Evolutionary conservation across 2,888 invertebrate genomes (phyloP), one percentile per base, ranked within the genome.

Genomic region (Candidula unifasciata): DNA sequence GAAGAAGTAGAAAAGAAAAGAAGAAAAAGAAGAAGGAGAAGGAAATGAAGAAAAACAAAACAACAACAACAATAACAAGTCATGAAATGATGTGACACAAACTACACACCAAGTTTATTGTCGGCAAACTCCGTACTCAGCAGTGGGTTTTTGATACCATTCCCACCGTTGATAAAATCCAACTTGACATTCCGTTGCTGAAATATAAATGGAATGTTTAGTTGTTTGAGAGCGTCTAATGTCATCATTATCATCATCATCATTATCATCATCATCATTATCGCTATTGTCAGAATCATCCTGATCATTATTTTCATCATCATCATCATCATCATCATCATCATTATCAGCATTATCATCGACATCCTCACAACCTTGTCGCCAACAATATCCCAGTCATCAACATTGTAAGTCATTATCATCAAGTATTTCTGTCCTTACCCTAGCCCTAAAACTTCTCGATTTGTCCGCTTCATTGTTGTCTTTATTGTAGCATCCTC

Each of bases 81-180:
- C 8, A 13, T n/a, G 3, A 3, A 60, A 24, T 24, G 21, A n/a
- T 24, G 10, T 24, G n/a, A 68, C 27, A 68, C 13, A n/a, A 3
- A 68, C 35, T 2, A 77, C 82, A 60, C 30, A 83, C 83, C 83
- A 64, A 83, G 35, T 69, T 83, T 83, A 30, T 79, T 83, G 69
- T 79, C 73, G 2, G 60, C 60, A 69, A 83, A 83, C 0, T 83
- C 83, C 10, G 77, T 77, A 69, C 73, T 79, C 18, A 90, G 86
- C 21, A 91, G 69, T 1, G 91, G 91, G 80, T 92, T 92, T 86
- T 91, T 92, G 80, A 92, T 89, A 18, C 91, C 91, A 78, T 87
- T 89, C 0, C 91, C 91, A 3, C 90, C 90, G 84, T 92, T 92
- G 33, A 92, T 89, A 18, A 88, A 71, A 78, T 91, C 91, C n/a